Conservation (phyloP, 1,140 invertebrate species). For the Drosophila tsacasi region DNA sequence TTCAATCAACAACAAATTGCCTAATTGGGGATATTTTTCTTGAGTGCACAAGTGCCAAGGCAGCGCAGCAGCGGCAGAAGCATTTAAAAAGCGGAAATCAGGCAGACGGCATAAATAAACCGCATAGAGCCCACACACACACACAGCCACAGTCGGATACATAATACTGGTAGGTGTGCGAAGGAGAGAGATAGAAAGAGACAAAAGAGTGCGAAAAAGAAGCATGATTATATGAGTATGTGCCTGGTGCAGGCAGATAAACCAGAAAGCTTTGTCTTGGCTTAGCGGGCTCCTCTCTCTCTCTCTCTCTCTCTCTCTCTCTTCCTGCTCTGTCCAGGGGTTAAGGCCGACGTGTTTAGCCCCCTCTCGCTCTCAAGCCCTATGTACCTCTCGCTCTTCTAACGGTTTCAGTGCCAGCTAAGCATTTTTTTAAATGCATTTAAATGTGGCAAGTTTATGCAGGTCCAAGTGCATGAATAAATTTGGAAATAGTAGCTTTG, state of each 20-base stretch:
- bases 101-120: slow-evolving; percentile 77
- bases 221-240: background rate
- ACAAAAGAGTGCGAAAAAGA: slow-evolving; percentile 17
- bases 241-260: slow-evolving; percentile 43
- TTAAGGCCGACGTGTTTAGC: slow-evolving; percentile 35
- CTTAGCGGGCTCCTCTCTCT: slow-evolving; percentile 14
- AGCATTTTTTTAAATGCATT: slow-evolving; percentile 36
- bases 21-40: background rate
- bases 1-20: background rate
- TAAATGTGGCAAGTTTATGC: slow-evolving; percentile 36
- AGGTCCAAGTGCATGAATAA: slow-evolving; percentile 41
- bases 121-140: slow-evolving; percentile 45
- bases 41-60: slow-evolving; percentile 6
- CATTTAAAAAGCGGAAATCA: slow-evolving; percentile 83
- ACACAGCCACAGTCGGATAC: slow-evolving; percentile 10
- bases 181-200: slow-evolving; percentile 1
- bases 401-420: slow-evolving; percentile 28
- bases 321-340: slow-evolving; percentile 8
- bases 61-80: slow-evolving; percentile 45
- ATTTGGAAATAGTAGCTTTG: slow-evolving; percentile 3
- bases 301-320: background rate
- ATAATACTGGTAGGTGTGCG: slow-evolving; percentile 20
- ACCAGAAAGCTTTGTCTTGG: slow-evolving; percentile 46
- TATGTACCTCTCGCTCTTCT: slow-evolving; percentile 4
- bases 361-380: background rate